Percentiles rank a stretch among this genome's conserved stretches.
These are phyloP conservation scores for Perithous albicinctus DNA, from an alignment of 2,888 invertebrate genomes.

Conservation along the genomic window DNA sequence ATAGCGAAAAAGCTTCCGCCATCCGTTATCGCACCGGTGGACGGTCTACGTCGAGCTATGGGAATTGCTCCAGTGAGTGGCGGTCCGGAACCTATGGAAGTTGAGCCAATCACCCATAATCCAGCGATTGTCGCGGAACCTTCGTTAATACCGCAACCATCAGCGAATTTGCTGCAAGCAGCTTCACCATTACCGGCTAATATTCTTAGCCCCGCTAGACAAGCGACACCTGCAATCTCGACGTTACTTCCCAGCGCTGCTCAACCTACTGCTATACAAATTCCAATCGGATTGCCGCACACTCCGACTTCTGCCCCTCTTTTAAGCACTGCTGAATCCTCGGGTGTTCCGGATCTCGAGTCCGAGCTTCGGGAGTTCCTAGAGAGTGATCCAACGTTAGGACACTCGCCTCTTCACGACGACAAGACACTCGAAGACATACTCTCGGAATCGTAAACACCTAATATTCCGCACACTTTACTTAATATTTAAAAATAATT, in stretches of 20 bases:
- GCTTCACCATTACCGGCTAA: conserved; percentile 75
- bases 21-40: conserved; percentile 88
- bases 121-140: conserved; percentile 80
- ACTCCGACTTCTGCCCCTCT: conserved; percentile 74
- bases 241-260: conserved; percentile 73
- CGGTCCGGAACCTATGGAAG: conserved; percentile 82
- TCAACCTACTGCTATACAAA: conserved; percentile 78
- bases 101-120: conserved; percentile 82
- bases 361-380: conserved; percentile 90
- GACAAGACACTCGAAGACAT: conserved; percentile 84
- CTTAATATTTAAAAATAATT: conserved; percentile 43
- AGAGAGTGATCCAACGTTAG: conserved; percentile 88
- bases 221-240: conserved; percentile 74
- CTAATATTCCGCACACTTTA: not conserved
- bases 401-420: conserved; percentile 85
- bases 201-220: conserved; percentile 74
- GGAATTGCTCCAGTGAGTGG: conserved; percentile 87
- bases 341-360: conserved; percentile 87
- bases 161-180: conserved; percentile 75
- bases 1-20: conserved; percentile 92
- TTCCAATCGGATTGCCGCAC: conserved; percentile 78
- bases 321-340: conserved; percentile 76
- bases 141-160: conserved; percentile 73
- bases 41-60: conserved; percentile 91
- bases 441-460: conserved; percentile 81